phyloP scores from a whole-genome alignment of 1,140 invertebrate species.

The Lasioglossum albipes region DNA sequence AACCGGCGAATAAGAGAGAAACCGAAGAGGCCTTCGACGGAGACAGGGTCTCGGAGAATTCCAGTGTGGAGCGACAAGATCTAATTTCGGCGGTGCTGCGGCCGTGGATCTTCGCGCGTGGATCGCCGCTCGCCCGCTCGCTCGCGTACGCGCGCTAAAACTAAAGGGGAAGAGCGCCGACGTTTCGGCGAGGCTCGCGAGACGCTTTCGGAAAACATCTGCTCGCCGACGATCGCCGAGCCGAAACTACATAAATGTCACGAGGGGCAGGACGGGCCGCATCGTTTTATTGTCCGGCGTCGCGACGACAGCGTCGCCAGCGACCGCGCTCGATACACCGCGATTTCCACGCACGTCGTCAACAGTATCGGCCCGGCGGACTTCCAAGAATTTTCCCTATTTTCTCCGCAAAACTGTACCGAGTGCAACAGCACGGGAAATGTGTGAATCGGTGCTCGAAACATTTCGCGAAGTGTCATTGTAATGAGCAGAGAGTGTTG shows the following conservation, averaged over 20 bases:
- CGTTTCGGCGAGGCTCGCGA: slow-evolving; percentile 53
- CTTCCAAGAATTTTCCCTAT: no score
- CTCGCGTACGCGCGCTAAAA: slow-evolving; percentile 70
- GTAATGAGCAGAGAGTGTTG: no score
- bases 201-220: slow-evolving; percentile 65
- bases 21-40: not conserved
- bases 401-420: no score
- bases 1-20: not conserved
- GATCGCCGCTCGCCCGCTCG: slow-evolving; percentile 52
- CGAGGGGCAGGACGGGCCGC: not conserved
- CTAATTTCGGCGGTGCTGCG: slow-evolving; percentile 60
- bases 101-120: slow-evolving; percentile 5
- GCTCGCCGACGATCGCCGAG: slow-evolving; percentile 17
- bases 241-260: slow-evolving; percentile 32
- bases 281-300: slow-evolving; percentile 21
- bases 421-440: no score
- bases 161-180: slow-evolving; percentile 62
- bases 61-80: slow-evolving; percentile 37
- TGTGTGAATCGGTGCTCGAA: no score
- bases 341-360: no score
- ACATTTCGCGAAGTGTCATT: no score
- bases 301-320: not conserved
- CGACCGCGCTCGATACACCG: not conserved
- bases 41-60: slow-evolving; percentile 22
- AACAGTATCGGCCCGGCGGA: no score